Percentiles rank a stretch among this genome's conserved stretches.
These are phyloP conservation scores for Heliothis virescens DNA, from an alignment of 1,140 invertebrate species.

Conservation along the genomic window DNA sequence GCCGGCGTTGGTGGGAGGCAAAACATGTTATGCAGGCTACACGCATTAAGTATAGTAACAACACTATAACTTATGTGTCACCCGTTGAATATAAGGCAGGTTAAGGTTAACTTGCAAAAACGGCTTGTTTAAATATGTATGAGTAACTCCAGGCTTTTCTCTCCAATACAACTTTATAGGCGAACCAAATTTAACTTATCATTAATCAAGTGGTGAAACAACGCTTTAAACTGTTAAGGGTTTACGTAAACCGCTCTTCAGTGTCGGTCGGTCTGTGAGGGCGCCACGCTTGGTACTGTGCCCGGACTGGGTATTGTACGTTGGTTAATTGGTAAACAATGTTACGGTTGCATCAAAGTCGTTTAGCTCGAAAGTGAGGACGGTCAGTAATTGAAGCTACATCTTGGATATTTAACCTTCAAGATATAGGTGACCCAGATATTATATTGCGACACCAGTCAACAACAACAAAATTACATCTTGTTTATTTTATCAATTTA, in stretches of 20 bases:
- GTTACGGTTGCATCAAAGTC: conserved; percentile 15
- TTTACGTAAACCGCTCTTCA: no score
- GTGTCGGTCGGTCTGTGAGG: no score
- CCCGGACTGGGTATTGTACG: not conserved
- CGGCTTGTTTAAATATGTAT: no score
- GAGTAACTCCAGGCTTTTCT: no score
- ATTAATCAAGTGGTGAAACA: no score
- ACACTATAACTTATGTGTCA: no score
- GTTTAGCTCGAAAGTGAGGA: not conserved
- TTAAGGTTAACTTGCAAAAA: no score
- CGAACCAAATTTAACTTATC: no score
- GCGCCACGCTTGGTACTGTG: not conserved
- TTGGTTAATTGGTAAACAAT: not conserved
- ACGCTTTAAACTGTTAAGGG: no score
- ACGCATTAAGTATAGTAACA: not conserved
- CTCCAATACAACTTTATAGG: no score
- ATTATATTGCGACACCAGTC: not conserved
- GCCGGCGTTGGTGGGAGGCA: not conserved
- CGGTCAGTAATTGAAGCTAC: conserved; percentile 13
- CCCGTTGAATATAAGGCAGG: no score
- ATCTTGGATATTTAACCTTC: not conserved
- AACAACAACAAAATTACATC: conserved; percentile 33
- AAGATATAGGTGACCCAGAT: conserved; percentile 32
- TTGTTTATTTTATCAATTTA: conserved; percentile 15
- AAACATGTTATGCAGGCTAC: not conserved